Conservation (phyloP, 2,797 vertebrate genomes). For the Alcedo atthis region DNA sequence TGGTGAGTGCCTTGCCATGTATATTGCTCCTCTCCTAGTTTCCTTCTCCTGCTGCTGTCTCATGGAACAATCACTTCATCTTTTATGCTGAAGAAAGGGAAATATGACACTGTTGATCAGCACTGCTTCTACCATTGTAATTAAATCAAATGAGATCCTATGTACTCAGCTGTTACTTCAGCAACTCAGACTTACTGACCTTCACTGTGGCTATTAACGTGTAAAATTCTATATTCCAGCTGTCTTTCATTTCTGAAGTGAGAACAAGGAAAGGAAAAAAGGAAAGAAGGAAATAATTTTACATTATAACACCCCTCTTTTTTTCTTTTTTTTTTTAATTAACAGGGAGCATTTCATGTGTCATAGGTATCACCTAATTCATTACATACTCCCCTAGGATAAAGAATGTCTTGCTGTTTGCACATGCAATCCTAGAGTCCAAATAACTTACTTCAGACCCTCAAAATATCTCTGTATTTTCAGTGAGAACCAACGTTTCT, state of each 20-base stretch:
- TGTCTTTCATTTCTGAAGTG: slow-evolving; percentile 42
- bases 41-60: background rate
- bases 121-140: slow-evolving; percentile 46
- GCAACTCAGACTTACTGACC: slow-evolving; percentile 62
- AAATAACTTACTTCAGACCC: background rate
- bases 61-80: background rate
- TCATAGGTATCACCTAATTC: background rate
- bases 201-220: slow-evolving; percentile 64
- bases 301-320: background rate
- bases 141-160: slow-evolving; percentile 71
- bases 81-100: slow-evolving; percentile 52
- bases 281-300: background rate
- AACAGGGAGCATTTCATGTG: background rate
- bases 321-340: background rate
- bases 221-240: slow-evolving; percentile 38
- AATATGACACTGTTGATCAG: slow-evolving; percentile 62
- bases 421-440: background rate
- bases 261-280: slow-evolving; percentile 27
- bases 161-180: slow-evolving; percentile 34
- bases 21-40: background rate
- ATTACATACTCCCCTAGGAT: background rate
- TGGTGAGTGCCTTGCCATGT: background rate
- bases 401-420: background rate
- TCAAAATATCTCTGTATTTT: background rate
- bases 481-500: background rate